These are phyloP conservation scores for Achlya flavicornis DNA, from an alignment of 2,888 invertebrate genomes.

Conservation along the genomic window DNA sequence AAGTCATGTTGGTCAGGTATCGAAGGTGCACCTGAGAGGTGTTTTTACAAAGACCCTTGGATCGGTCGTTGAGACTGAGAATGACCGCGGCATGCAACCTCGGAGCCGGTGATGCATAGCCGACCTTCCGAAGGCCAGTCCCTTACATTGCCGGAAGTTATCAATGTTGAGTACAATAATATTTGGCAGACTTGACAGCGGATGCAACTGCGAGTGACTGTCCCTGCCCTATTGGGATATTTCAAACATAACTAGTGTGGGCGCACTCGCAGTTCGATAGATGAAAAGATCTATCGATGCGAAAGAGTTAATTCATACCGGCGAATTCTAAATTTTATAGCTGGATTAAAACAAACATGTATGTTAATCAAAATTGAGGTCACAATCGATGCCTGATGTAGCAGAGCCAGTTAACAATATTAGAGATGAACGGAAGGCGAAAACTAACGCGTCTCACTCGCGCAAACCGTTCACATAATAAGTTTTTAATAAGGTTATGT, in stretches of 20 bases:
- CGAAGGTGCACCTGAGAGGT: background rate
- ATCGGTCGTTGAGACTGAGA: background rate
- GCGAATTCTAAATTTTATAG: background rate
- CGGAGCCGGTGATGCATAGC: conserved; percentile 7
- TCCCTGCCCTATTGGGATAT: background rate
- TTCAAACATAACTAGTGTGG: background rate
- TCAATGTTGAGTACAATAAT: conserved; percentile 5
- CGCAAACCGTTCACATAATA: conserved; percentile 43
- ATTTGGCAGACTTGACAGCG: conserved; percentile 9
- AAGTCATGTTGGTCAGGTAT: background rate
- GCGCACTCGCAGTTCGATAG: background rate
- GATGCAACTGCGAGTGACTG: conserved; percentile 1
- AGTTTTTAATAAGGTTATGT: background rate
- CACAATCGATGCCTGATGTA: conserved; percentile 45
- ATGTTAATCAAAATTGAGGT: conserved; percentile 39
- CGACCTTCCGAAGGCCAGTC: conserved; percentile 10
- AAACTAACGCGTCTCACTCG: conserved; percentile 60
- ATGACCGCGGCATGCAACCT: background rate
- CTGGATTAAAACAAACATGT: background rate
- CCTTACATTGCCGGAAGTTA: conserved; percentile 11
- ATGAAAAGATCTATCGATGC: background rate
- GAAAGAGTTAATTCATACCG: background rate
- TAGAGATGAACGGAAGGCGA: conserved; percentile 71
- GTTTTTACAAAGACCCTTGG: conserved; percentile 2
- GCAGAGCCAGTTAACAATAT: conserved; percentile 51